A percentile compares a stretch with the other conserved stretches of the same genome.
Evolutionary conservation across 2,797 vertebrate species (phyloP).

Genomic region (Acrossocheilus wenchowensis): DNA sequence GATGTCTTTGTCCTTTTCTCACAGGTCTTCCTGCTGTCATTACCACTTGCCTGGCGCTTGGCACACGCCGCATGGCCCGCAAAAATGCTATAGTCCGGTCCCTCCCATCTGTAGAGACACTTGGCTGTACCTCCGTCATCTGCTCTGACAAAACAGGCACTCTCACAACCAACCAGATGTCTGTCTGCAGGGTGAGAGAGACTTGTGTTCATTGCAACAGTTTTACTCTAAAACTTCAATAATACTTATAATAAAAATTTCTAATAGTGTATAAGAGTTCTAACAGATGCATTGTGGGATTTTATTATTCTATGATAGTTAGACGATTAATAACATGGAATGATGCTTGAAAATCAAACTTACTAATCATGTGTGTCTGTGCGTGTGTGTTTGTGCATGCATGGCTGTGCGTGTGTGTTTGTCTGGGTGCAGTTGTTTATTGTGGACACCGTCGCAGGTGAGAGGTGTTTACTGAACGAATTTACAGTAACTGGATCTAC

Average conservation of each 20-base stretch:
- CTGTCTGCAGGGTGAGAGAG: conserved; percentile 78
- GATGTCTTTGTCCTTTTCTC: conserved; percentile 8
- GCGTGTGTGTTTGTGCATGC: conserved; percentile 60
- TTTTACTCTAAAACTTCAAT: not conserved
- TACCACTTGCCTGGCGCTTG: conserved; percentile 82
- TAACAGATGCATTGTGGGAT: conserved; percentile 11
- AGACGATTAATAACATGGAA: not conserved
- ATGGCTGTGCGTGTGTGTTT: conserved; percentile 50
- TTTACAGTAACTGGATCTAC: conserved; percentile 84
- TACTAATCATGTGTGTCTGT: conserved; percentile 36
- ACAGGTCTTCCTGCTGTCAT: conserved; percentile 83
- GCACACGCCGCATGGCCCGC: conserved; percentile 81
- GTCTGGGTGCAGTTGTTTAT: conserved; percentile 76
- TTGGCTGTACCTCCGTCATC: conserved; percentile 83
- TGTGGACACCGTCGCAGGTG: conserved; percentile 73
- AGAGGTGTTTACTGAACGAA: conserved; percentile 75
- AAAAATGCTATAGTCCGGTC: conserved; percentile 84
- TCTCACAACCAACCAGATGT: conserved; percentile 85
- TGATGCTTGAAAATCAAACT: conserved; percentile 20
- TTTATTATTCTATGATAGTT: not conserved
- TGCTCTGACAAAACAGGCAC: conserved; percentile 85
- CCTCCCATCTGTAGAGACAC: conserved; percentile 81
- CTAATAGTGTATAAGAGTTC: not conserved
- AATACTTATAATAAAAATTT: not conserved
- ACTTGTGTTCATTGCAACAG: not conserved